Percentiles rank a stretch among this genome's conserved stretches.
These are phyloP conservation scores for Gorilla gorilla DNA, from an alignment of 2,113 vertebrate genomes.

Conservation along the genomic window DNA sequence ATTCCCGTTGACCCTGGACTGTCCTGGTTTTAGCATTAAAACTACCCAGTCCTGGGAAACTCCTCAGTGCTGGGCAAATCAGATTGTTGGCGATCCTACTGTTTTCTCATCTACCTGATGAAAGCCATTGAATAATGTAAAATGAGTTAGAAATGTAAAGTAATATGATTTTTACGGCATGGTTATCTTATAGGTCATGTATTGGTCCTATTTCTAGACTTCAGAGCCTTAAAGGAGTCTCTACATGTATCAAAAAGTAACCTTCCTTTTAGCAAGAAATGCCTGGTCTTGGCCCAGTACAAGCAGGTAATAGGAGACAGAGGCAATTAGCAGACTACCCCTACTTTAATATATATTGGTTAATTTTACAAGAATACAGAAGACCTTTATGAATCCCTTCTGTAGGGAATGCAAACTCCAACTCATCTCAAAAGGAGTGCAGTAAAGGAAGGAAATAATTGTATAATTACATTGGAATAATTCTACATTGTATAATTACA, in stretches of 20 bases:
- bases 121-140: not conserved
- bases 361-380: not conserved
- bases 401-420: not conserved
- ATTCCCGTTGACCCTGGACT: rapidly evolving
- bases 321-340: not conserved
- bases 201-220: not conserved
- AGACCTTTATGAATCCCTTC: not conserved
- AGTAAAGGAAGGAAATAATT: not conserved
- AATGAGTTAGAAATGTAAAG: not conserved
- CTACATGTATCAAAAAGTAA: not conserved
- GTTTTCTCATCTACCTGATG: not conserved
- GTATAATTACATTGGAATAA: not conserved
- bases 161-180: not conserved
- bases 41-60: rapidly evolving
- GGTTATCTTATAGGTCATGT: too few relatives aligned
- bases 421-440: not conserved
- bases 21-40: not conserved
- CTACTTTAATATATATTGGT: not conserved
- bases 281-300: not conserved
- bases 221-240: not conserved
- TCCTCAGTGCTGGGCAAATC: not conserved
- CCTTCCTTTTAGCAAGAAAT: not conserved
- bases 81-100: too few relatives aligned
- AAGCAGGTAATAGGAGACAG: not conserved
- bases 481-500: too few relatives aligned